phyloP scores from a whole-genome alignment of 1,140 invertebrate genomes.

The Cotesia glomerata region DNA sequence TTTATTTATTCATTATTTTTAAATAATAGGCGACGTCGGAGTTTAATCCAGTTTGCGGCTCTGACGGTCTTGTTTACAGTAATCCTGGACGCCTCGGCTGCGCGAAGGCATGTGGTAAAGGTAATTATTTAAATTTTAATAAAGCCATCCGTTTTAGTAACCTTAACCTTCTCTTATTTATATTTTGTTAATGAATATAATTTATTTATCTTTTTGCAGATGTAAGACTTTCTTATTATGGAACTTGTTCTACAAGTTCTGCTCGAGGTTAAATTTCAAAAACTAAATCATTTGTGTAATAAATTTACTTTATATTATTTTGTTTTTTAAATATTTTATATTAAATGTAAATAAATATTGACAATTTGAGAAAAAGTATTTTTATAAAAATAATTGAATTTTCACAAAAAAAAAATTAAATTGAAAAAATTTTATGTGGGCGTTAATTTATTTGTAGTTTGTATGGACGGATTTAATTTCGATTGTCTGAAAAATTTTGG shows the following conservation, averaged over 20 bases:
- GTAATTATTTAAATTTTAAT: slow-evolving; percentile 45
- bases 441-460: too few species aligned
- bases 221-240: not conserved
- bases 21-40: slow-evolving; percentile 62
- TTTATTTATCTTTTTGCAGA: slow-evolving; percentile 21
- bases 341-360: too few species aligned
- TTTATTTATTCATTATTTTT: slow-evolving; percentile 6
- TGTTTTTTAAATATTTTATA: too few species aligned
- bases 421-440: too few species aligned
- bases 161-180: not conserved
- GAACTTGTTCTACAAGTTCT: not conserved
- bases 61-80: slow-evolving; percentile 67
- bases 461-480: too few species aligned
- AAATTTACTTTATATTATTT: too few species aligned
- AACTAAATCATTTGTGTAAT: not conserved
- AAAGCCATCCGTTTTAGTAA: slow-evolving; percentile 8
- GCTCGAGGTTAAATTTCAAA: not conserved
- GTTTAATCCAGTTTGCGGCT: slow-evolving; percentile 76
- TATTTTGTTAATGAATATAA: not conserved
- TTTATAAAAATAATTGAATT: too few species aligned
- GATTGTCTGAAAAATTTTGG: too few species aligned
- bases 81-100: slow-evolving; percentile 70
- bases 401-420: too few species aligned
- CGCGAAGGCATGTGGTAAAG: slow-evolving; percentile 66
- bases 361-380: too few species aligned